Percentiles rank a stretch among this genome's conserved stretches.
Conservation (phyloP, 2,888 invertebrate genomes). For the Rhagophthalmus giganteus region DNA sequence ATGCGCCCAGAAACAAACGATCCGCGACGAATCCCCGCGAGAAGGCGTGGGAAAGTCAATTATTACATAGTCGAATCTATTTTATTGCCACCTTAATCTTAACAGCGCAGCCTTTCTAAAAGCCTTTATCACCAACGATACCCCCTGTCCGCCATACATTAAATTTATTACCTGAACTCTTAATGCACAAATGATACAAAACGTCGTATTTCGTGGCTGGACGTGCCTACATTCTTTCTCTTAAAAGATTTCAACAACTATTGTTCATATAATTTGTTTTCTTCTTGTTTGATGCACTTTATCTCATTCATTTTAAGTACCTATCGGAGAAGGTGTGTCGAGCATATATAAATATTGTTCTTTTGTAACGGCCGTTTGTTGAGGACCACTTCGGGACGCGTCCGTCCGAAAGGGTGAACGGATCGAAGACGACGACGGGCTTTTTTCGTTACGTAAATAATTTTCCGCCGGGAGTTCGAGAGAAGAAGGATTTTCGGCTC, state of each 20-base stretch:
- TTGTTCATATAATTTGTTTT: conserved; percentile 28
- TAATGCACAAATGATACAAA: conserved; percentile 3
- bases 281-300: conserved; percentile 18
- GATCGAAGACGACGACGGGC: no score
- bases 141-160: not conserved
- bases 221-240: conserved; percentile 8
- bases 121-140: conserved; percentile 12
- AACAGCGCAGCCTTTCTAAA: conserved; percentile 9
- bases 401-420: no score
- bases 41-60: conserved; percentile 16
- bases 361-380: not conserved
- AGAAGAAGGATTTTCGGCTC: no score
- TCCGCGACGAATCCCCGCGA: conserved; percentile 4
- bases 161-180: conserved; percentile 7
- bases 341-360: conserved; percentile 26
- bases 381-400: not conserved
- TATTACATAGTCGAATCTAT: conserved; percentile 10
- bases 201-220: conserved; percentile 1
- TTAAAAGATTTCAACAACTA: conserved; percentile 23
- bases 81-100: conserved; percentile 15
- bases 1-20: no score
- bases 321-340: conserved; percentile 18
- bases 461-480: no score
- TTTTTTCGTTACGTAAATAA: no score
- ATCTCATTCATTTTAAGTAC: conserved; percentile 18